Evolutionary conservation across 37 sponge, comb jelly and placozoan genomes (phyloP).

Genomic region (Ianthella basta): DNA sequence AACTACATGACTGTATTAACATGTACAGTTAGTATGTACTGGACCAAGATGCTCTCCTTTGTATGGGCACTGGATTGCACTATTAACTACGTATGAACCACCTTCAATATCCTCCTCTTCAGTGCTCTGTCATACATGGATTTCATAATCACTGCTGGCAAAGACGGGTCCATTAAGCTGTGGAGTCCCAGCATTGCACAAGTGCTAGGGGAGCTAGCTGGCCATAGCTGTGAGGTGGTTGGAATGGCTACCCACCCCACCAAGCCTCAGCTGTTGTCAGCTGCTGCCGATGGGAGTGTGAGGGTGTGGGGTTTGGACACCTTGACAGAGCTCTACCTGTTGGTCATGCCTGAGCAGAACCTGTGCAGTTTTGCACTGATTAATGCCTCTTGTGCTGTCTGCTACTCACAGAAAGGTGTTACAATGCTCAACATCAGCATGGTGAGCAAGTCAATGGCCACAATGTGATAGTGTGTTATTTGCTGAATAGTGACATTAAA

Average conservation of each 20-base stretch:
- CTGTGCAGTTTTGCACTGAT: not conserved
- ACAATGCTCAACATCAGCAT: slow-evolving; percentile 32
- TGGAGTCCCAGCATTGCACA: not conserved
- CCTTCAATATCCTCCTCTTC: not conserved
- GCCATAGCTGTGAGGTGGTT: not conserved
- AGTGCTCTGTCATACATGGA: slow-evolving; percentile 17
- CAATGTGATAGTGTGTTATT: not conserved
- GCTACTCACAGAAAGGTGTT: slow-evolving; percentile 36
- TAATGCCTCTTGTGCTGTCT: not conserved
- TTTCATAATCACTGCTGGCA: slow-evolving; percentile 51
- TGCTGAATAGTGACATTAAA: too few relatives aligned
- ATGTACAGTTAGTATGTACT: not conserved
- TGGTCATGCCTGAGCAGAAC: not conserved
- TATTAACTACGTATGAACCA: not conserved
- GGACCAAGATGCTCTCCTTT: not conserved
- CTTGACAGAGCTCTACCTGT: slow-evolving; percentile 46
- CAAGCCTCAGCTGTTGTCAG: slow-evolving; percentile 49
- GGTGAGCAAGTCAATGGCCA: slow-evolving; percentile 22
- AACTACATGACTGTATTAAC: too few relatives aligned
- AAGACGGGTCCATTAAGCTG: slow-evolving; percentile 58
- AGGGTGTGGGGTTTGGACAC: slow-evolving; percentile 57
- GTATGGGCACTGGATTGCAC: not conserved
- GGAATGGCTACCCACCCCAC: slow-evolving; percentile 38
- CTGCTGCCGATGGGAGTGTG: slow-evolving; percentile 64
- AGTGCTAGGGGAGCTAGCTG: not conserved